phyloP scores from a whole-genome alignment of 2,113 vertebrate species.

The Muntiacus muntjak region DNA sequence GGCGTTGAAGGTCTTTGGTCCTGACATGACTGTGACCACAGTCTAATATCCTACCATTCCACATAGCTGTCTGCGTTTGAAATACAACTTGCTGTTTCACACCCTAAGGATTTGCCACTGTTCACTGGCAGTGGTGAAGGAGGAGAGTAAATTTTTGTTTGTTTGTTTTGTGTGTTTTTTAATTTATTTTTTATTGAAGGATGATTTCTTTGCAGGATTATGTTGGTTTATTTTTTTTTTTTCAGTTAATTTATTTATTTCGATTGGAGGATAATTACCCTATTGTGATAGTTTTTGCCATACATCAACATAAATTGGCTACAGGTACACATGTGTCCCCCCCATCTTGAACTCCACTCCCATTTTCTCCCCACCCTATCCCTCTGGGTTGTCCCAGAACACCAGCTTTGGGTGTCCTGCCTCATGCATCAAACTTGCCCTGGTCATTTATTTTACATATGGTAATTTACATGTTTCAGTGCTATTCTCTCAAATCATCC shows the following conservation, averaged over 20 bases:
- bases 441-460: background rate
- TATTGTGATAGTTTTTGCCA: background rate
- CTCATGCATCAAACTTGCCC: background rate
- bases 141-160: background rate
- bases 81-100: background rate
- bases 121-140: accelerated
- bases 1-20: background rate
- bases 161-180: background rate
- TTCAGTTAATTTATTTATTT: background rate
- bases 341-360: background rate
- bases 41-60: background rate
- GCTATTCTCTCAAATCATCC: background rate
- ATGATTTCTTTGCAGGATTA: background rate
- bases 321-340: background rate
- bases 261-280: background rate
- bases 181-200: background rate
- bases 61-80: background rate
- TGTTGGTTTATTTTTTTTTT: background rate
- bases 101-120: background rate
- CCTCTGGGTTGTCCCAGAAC: background rate
- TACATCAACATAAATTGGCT: background rate
- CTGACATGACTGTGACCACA: background rate
- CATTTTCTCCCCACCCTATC: background rate
- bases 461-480: background rate
- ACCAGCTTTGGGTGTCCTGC: background rate